Conservation (phyloP, 2,888 invertebrate species). For the Thelaira solivaga region DNA sequence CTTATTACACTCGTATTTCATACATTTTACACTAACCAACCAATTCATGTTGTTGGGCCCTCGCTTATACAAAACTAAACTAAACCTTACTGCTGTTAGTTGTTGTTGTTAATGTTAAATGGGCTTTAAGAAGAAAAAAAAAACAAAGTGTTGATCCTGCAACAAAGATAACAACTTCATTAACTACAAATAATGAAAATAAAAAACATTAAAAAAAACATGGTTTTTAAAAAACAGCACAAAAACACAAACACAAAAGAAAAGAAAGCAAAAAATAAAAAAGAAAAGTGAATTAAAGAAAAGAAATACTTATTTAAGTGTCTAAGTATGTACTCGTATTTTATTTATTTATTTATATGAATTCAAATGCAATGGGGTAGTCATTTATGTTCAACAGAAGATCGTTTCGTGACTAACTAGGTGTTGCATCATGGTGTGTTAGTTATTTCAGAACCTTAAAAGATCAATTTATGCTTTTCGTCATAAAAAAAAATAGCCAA, state of each 20-base stretch:
- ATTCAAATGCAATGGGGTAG: slow-evolving; percentile 31
- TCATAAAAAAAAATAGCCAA: no score
- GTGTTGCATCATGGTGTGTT: slow-evolving; percentile 61
- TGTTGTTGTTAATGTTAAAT: slow-evolving; percentile 46
- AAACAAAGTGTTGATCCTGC: slow-evolving; percentile 63
- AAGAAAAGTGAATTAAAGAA: no score
- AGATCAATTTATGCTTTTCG: slow-evolving; percentile 11
- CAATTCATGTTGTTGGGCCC: slow-evolving; percentile 19
- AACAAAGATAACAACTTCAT: slow-evolving; percentile 65
- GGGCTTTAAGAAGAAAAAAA: slow-evolving; percentile 44
- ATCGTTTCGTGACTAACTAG: slow-evolving; percentile 41
- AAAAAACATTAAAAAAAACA: slow-evolving; percentile 59
- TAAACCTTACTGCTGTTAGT: not conserved
- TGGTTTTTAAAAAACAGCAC: slow-evolving; percentile 11
- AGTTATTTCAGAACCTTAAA: slow-evolving; percentile 19
- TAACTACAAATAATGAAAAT: slow-evolving; percentile 60
- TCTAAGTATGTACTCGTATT: not conserved
- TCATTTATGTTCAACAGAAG: slow-evolving; percentile 38
- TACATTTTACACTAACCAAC: no score
- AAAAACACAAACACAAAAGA: not conserved
- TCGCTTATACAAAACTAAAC: not conserved
- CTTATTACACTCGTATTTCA: slow-evolving; percentile 48
- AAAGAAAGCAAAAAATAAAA: no score
- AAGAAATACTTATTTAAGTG: no score
- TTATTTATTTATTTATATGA: slow-evolving; percentile 4